These are phyloP conservation scores for Dinocampus coccinellae DNA, from an alignment of 2,888 invertebrate species.

Conservation along the genomic window DNA sequence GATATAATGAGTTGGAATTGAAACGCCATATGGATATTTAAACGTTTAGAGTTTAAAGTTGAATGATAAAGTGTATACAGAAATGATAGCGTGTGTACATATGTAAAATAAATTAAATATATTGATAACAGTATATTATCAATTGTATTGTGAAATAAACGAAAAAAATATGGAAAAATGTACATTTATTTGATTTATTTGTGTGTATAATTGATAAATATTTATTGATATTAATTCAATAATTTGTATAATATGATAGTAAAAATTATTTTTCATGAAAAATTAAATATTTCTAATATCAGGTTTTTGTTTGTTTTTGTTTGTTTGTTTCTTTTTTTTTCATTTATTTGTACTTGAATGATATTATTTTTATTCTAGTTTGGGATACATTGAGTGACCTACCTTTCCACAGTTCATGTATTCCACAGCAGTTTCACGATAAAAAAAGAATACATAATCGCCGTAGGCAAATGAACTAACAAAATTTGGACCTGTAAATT, in stretches of 20 bases:
- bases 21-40: background rate
- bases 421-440: conserved; percentile 92
- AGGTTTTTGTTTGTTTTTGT: no score
- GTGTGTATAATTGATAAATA: background rate
- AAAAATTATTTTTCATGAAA: no score
- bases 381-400: conserved; percentile 47
- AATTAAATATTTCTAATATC: no score
- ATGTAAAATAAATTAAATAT: background rate
- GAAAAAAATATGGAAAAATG: background rate
- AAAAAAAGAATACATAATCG: conserved; percentile 92
- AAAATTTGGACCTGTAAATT: conserved; percentile 84
- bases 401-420: conserved; percentile 94
- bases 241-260: background rate
- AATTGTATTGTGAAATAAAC: background rate
- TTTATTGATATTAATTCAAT: background rate
- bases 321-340: background rate
- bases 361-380: background rate
- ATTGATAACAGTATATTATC: background rate
- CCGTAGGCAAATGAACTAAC: conserved; percentile 89
- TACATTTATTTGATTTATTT: background rate
- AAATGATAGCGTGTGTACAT: background rate
- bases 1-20: no score
- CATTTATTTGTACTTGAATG: background rate
- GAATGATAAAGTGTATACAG: background rate
- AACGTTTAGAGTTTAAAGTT: background rate